These are phyloP conservation scores for Tympanoctomys barrerae DNA, from an alignment of 2,797 vertebrate genomes.

Conservation along the genomic window DNA sequence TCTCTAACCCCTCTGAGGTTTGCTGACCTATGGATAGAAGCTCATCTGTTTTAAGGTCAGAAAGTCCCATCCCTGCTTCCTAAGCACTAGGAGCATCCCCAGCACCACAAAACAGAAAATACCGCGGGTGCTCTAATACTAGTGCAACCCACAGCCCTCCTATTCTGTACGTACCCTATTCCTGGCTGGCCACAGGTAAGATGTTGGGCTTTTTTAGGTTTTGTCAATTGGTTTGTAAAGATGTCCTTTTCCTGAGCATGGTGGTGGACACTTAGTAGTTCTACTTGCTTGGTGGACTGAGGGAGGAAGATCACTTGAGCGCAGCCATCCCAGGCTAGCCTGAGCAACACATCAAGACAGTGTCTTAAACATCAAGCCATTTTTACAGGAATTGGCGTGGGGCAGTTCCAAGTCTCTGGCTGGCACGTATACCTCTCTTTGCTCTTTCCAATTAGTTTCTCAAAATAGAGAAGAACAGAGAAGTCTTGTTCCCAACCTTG, in stretches of 20 bases:
- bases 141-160: background rate
- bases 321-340: too few relatives aligned
- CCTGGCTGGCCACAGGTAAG: background rate
- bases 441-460: background rate
- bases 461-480: background rate
- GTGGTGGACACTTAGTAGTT: background rate
- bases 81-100: background rate
- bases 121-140: background rate
- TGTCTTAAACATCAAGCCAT: background rate
- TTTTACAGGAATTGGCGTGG: background rate
- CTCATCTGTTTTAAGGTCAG: constrained; percentile 1
- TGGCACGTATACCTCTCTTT: background rate
- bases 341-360: background rate
- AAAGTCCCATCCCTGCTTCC: background rate
- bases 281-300: background rate
- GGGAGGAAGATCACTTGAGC: background rate
- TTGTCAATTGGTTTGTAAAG: background rate
- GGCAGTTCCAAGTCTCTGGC: background rate
- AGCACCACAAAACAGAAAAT: background rate
- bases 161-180: background rate
- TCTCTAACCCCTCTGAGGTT: background rate
- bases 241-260: too few relatives aligned
- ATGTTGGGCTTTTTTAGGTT: background rate
- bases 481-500: background rate
- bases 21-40: background rate